Percentiles rank a stretch among this genome's conserved stretches.
These are phyloP conservation scores for Drosophila lacteicornis DNA, from an alignment of 1,140 invertebrate genomes.

Conservation along the genomic window DNA sequence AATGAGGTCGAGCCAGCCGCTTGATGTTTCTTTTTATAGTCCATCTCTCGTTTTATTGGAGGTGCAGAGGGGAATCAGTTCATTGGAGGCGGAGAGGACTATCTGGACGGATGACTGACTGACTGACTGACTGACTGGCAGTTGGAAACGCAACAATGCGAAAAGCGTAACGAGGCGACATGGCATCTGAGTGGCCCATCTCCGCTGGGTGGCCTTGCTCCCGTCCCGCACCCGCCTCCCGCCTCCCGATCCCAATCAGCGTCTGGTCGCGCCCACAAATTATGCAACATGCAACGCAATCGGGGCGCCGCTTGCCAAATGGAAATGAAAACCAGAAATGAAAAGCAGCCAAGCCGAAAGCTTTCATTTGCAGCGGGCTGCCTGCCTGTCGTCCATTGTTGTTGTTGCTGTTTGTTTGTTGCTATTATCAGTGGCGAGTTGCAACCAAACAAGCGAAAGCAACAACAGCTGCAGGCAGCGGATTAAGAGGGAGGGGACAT, in stretches of 20 bases:
- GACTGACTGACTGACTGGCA: conserved; percentile 23
- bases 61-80: conserved; percentile 38
- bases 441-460: conserved; percentile 29
- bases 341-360: conserved; percentile 77
- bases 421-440: conserved; percentile 49
- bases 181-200: conserved; percentile 35
- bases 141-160: conserved; percentile 71
- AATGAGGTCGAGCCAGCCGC: conserved; percentile 49
- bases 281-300: conserved; percentile 68
- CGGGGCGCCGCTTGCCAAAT: conserved; percentile 57
- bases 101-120: conserved; percentile 31
- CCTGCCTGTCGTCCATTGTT: conserved; percentile 39
- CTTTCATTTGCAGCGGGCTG: conserved; percentile 55
- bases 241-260: conserved; percentile 55
- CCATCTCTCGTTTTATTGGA: conserved; percentile 31
- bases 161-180: conserved; percentile 68
- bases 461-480: conserved; percentile 47
- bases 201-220: conserved; percentile 43
- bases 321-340: conserved; percentile 79
- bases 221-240: neutral
- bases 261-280: conserved; percentile 74
- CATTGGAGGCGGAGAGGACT: conserved; percentile 10
- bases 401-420: conserved; percentile 33
- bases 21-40: conserved; percentile 49
- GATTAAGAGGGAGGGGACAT: conserved; percentile 49